Base-by-base conservation (phyloP, 2,113 vertebrate species). In the Phalacrocorax pelagicus region DNA sequence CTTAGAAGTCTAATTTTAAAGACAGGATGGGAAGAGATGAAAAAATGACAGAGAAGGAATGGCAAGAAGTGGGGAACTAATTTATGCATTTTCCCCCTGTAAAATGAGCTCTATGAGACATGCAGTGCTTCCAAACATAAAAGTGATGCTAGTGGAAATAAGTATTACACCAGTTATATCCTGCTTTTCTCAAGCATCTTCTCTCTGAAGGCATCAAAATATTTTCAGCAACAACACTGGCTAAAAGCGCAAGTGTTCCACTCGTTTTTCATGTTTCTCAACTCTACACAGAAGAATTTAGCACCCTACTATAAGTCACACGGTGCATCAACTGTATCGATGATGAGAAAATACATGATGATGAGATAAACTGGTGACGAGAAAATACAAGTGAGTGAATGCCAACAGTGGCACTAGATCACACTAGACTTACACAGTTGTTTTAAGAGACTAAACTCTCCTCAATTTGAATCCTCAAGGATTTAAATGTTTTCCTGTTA, bases 1-100 rank as follows among this genome's bases (percentile, higher is more conserved):
- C 86, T 88, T 67, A 57, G n/a, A 90, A 95, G 85, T 61, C 51
- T 82, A 52, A 90, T 90, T 96, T 92, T 89, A 92, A 94, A 96
- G 84, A 44, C 38, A 72, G 36, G 34, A 55, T 9, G 21, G 24
- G 40, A 90, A 86, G 21, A 74, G 20, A 70, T 12, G 5, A 34
- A 86, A 78, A 88, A 92, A 81, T 8, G 0, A 55, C 32, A 90
- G 29, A 90, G 32, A 52, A 91, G 30, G 14, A 86, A 30, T 11
- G 27, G 15, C 15, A 83, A 79, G 30, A 69, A 77, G 14, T 12
- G 11, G 52, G 16, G 13, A 94, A 84, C 15, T 52, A 44, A 88
- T 88, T 78, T 81, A 58, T 13, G 6, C 49, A 42, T 69, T 83
- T 78, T 88, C 75, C 46, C 81, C 24, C 47, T 15, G 65, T 82